Evolutionary conservation across 1,140 invertebrate species (phyloP).

Genomic region (Musca domestica): DNA sequence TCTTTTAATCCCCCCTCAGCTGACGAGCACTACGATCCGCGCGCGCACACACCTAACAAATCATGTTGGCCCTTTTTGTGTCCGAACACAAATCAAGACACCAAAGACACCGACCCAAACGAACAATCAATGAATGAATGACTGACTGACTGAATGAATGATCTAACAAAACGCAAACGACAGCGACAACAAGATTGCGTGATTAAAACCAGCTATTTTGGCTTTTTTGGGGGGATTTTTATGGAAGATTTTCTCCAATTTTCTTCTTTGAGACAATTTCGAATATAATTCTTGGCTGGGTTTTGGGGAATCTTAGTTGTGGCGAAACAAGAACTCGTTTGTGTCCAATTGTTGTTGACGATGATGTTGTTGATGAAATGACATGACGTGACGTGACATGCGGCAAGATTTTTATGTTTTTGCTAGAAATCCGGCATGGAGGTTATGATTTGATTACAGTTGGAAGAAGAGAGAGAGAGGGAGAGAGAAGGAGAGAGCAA

Average conservation of each 20-base stretch:
- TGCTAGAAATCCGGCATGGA: constrained; percentile 1
- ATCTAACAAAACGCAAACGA: constrained; percentile 17
- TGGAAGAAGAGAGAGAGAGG: too few species aligned
- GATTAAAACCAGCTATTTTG: constrained; percentile 7
- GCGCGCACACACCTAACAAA: background rate
- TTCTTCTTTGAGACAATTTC: too few species aligned
- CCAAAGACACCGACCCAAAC: too few species aligned
- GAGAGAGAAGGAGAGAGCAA: too few species aligned
- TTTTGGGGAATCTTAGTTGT: too few species aligned
- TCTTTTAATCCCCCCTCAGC: constrained; percentile 7
- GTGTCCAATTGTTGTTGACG: background rate
- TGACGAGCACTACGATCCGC: background rate
- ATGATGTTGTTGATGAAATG: constrained; percentile 23
- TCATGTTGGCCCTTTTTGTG: background rate
- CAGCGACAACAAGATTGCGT: constrained; percentile 21
- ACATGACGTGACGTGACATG: constrained; percentile 24
- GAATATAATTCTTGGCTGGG: too few species aligned
- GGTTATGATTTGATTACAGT: too few species aligned
- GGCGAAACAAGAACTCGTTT: too few species aligned
- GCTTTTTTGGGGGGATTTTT: too few species aligned
- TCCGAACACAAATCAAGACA: too few species aligned
- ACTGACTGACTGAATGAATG: too few species aligned
- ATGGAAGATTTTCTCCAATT: too few species aligned
- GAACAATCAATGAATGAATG: background rate
- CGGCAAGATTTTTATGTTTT: background rate